Evolutionary conservation across 2,113 vertebrate genomes (phyloP), one percentile per base, ranked within the genome.

Genomic region (Dolichotis patagonum): DNA sequence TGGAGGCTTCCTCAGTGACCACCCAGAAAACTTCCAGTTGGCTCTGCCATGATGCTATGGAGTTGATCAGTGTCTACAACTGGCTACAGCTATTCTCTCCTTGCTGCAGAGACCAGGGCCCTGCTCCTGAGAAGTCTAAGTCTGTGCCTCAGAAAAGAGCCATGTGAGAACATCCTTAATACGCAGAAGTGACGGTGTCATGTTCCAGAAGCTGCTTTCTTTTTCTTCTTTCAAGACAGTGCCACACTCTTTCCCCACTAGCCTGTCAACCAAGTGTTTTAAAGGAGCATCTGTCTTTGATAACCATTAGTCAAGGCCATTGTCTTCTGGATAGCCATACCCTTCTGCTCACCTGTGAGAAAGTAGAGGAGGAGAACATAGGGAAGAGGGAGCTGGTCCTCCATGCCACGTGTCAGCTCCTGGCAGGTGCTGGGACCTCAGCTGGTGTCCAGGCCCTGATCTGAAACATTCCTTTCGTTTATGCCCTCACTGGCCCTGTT

Each of bases 41-140:
- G 60, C 17, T 16, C n/a, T 16, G 2, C 32, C 0, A 0, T 4
- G 80, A 16, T 0, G 35, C 28, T 30, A n/a, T 19, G 54, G 26
- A 49, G 41, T 26, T 5, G 71, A 52, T 5, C 11, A 1, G 32
- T 28, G 3, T 6, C n/a, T 41, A 12, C 8, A 0, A 11, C 22
- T 1, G 2, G 24, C 32, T 2, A 24, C 10, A 49, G 22, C 54
- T 16, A 5, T 13, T 54, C 41, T 17, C 30, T 56, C 0, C 0
- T 49, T 81, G 58, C 35, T 19, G 16, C 41, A 8, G 83, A 20
- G n/a, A 32, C 38, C 9, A 17, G 81, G 78, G 12, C 0, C 7
- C 8, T 3, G 0, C 83, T 65, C 46, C 38, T 5, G 3, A 56
- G 46, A 28, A 49, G 41, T 3, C 26, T 32, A 41, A 20, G 8